These are phyloP conservation scores for Troides aeacus DNA, from an alignment of 2,888 invertebrate species.

Conservation along the genomic window DNA sequence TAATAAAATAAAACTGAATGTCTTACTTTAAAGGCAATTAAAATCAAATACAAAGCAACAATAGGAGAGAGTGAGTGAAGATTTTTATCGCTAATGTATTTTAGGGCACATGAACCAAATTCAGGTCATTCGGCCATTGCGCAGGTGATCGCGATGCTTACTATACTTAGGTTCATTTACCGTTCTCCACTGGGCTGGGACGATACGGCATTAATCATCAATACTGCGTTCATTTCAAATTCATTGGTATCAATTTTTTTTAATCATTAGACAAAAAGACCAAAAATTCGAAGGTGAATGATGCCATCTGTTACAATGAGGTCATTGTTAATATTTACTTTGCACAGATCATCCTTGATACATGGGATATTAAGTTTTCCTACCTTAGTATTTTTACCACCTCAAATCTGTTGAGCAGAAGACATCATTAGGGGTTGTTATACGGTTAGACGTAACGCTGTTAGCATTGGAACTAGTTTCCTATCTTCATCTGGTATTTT, in stretches of 20 bases:
- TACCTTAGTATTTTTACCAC: too few relatives aligned
- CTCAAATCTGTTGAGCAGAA: too few relatives aligned
- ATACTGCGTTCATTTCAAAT: neutral
- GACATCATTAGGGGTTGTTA: too few relatives aligned
- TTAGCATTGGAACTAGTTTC: slow-evolving; percentile 46
- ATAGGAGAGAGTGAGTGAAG: slow-evolving; percentile 28
- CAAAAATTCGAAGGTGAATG: too few relatives aligned
- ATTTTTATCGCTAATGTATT: slow-evolving; percentile 21
- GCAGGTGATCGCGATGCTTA: slow-evolving; percentile 55
- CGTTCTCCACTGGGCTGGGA: slow-evolving; percentile 6
- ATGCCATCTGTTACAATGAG: too few relatives aligned
- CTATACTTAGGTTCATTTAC: slow-evolving; percentile 40
- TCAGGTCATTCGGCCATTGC: slow-evolving; percentile 60
- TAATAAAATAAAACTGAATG: neutral
- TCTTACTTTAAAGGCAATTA: slow-evolving; percentile 5
- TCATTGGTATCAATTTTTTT: too few relatives aligned
- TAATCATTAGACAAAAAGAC: too few relatives aligned
- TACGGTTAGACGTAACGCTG: slow-evolving; percentile 18
- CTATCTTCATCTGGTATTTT: slow-evolving; percentile 38
- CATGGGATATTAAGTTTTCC: too few relatives aligned
- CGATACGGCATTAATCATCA: slow-evolving; percentile 7
- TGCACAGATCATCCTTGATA: too few relatives aligned
- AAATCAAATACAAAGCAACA: slow-evolving; percentile 28
- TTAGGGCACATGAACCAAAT: slow-evolving; percentile 37
- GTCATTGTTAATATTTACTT: too few relatives aligned